A percentile compares a stretch with the other conserved stretches of the same genome.
These are phyloP conservation scores for Tetragonisca angustula DNA, from an alignment of 2,888 invertebrate species.

Conservation along the genomic window DNA sequence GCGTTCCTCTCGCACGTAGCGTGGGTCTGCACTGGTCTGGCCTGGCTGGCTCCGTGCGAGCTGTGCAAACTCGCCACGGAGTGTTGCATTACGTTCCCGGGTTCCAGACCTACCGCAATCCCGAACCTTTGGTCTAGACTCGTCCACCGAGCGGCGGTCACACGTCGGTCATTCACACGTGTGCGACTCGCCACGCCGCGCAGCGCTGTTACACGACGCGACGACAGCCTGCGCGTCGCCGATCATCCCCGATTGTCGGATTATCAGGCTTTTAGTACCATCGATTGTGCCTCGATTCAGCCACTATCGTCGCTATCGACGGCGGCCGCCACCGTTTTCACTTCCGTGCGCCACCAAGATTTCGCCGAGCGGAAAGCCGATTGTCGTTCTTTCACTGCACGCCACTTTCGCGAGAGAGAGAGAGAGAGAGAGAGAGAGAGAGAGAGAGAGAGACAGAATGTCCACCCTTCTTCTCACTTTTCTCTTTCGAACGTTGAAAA, in stretches of 20 bases:
- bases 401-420: background rate
- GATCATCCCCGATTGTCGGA: conserved; percentile 56
- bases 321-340: background rate
- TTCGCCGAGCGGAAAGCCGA: background rate
- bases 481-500: too few relatives aligned
- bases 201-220: conserved; percentile 47
- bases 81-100: conserved; percentile 74
- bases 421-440: too few relatives aligned
- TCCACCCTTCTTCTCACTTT: background rate
- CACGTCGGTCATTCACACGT: conserved; percentile 79
- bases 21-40: background rate
- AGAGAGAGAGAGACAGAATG: too few relatives aligned
- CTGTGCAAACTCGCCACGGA: conserved; percentile 57
- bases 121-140: conserved; percentile 75
- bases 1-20: conserved; percentile 32
- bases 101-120: conserved; percentile 80
- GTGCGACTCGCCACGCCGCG: conserved; percentile 51
- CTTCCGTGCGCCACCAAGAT: background rate
- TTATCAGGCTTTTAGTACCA: conserved; percentile 50
- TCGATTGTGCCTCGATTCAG: conserved; percentile 33
- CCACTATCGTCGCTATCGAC: background rate
- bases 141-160: conserved; percentile 69
- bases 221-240: conserved; percentile 37
- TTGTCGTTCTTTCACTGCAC: background rate
- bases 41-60: conserved; percentile 45